Percentiles rank a stretch among this genome's conserved stretches.
phyloP scores from a whole-genome alignment of 30 jellyfish, hydroid and myxozoan genomes.

The Catostylus mosaicus region DNA sequence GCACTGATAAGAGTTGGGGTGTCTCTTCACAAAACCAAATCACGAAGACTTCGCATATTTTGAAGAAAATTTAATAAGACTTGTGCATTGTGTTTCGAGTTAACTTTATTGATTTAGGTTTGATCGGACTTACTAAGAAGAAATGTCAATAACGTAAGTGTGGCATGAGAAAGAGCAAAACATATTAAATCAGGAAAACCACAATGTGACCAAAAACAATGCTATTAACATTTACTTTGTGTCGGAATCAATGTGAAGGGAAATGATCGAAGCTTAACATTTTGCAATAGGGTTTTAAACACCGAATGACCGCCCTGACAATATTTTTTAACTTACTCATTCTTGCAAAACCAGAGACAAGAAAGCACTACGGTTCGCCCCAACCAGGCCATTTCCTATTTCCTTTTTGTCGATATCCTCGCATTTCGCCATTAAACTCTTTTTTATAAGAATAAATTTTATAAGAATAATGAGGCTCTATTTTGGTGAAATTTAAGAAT shows the following conservation, averaged over 20 bases:
- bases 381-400: too few relatives aligned
- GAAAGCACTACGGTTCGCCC: too few relatives aligned
- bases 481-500: too few relatives aligned
- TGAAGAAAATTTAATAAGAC: background rate
- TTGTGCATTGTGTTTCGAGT: background rate
- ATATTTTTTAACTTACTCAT: too few relatives aligned
- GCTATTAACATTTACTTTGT: background rate
- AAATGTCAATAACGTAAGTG: background rate
- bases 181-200: slow-evolving; percentile 5
- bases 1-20: too few relatives aligned
- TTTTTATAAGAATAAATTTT: too few relatives aligned
- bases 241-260: background rate
- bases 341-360: too few relatives aligned
- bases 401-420: too few relatives aligned
- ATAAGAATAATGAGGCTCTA: too few relatives aligned
- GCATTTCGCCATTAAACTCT: too few relatives aligned
- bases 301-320: too few relatives aligned
- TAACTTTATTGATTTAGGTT: background rate
- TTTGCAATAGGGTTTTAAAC: background rate
- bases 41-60: background rate
- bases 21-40: too few relatives aligned
- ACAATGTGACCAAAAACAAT: background rate
- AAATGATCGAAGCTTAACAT: background rate
- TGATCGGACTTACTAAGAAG: background rate
- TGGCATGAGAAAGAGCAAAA: background rate